Evolutionary conservation across 2,888 invertebrate species (phyloP).

Genomic region (Eumerus sabulonum): DNA sequence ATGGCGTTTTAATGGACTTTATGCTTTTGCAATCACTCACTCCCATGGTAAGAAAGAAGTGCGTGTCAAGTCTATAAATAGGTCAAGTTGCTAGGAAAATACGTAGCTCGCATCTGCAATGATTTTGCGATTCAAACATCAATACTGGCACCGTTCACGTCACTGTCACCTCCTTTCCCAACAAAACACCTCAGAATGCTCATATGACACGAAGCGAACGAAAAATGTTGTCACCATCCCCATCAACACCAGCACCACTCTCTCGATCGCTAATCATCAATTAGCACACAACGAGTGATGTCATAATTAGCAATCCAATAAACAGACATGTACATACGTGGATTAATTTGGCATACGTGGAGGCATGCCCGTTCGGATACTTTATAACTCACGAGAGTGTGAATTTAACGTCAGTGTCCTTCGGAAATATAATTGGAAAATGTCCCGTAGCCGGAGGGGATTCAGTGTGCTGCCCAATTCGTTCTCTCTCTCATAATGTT

Average conservation of each 20-base stretch:
- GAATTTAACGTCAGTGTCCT: slow-evolving; percentile 37
- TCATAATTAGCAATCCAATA: slow-evolving; percentile 68
- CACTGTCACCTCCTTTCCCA: slow-evolving; percentile 11
- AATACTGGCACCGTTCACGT: neutral
- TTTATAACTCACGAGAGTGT: neutral
- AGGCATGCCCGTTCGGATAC: slow-evolving; percentile 4
- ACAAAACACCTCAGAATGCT: slow-evolving; percentile 21
- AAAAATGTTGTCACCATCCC: slow-evolving; percentile 45
- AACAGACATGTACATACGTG: slow-evolving; percentile 58
- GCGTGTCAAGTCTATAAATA: slow-evolving; percentile 10
- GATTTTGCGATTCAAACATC: too few relatives aligned
- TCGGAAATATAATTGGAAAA: slow-evolving; percentile 67
- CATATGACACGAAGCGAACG: slow-evolving; percentile 50
- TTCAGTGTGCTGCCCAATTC: slow-evolving; percentile 55
- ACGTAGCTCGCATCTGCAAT: slow-evolving; percentile 14
- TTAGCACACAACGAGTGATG: slow-evolving; percentile 48
- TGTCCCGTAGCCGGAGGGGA: slow-evolving; percentile 52
- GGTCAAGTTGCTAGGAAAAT: slow-evolving; percentile 1
- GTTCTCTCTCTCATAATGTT: slow-evolving; percentile 53
- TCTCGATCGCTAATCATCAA: slow-evolving; percentile 63
- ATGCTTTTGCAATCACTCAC: neutral
- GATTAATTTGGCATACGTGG: slow-evolving; percentile 53
- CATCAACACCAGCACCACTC: slow-evolving; percentile 46
- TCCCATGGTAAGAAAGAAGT: slow-evolving; percentile 2
- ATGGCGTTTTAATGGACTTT: too few relatives aligned